Evolutionary conservation across 2,888 invertebrate genomes (phyloP).

Genomic region (Hypselothyrea guttata): DNA sequence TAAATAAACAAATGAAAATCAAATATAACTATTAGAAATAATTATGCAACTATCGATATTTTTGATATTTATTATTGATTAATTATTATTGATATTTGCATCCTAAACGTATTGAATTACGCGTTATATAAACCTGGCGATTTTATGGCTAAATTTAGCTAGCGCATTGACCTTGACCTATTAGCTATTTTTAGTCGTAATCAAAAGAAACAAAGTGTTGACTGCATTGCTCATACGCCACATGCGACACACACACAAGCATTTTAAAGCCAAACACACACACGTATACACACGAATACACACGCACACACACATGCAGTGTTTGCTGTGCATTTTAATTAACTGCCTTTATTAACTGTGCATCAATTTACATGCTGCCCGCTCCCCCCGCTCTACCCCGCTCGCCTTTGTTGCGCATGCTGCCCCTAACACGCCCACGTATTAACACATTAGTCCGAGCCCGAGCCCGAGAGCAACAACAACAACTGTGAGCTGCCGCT

Average conservation of each 20-base stretch:
- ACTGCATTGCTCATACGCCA: conserved; percentile 32
- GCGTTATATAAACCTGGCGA: conserved; percentile 3
- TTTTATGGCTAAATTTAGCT: conserved; percentile 21
- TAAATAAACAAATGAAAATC: too few relatives aligned
- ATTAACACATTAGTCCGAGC: conserved; percentile 70
- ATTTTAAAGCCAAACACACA: conserved; percentile 26
- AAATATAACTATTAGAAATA: too few relatives aligned
- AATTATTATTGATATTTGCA: too few relatives aligned
- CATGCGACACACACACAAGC: conserved; percentile 15
- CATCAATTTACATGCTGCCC: conserved; percentile 36
- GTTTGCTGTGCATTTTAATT: conserved; percentile 59
- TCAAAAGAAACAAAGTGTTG: too few relatives aligned
- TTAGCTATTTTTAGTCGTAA: conserved; percentile 52
- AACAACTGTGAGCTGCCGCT: conserved; percentile 69
- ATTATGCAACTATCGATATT: too few relatives aligned
- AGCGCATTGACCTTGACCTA: conserved; percentile 77
- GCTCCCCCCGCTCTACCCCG: conserved; percentile 4
- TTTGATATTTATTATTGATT: too few relatives aligned
- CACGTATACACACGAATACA: conserved; percentile 11
- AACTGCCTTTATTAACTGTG: conserved; percentile 63
- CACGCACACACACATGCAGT: conserved; percentile 4
- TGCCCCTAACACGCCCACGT: conserved; percentile 42
- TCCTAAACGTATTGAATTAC: conserved; percentile 27
- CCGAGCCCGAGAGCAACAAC: conserved; percentile 30
- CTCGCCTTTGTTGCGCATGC: conserved; percentile 3